phyloP scores from a whole-genome alignment of 2,113 vertebrate species.

The Xiphophorus couchianus region DNA sequence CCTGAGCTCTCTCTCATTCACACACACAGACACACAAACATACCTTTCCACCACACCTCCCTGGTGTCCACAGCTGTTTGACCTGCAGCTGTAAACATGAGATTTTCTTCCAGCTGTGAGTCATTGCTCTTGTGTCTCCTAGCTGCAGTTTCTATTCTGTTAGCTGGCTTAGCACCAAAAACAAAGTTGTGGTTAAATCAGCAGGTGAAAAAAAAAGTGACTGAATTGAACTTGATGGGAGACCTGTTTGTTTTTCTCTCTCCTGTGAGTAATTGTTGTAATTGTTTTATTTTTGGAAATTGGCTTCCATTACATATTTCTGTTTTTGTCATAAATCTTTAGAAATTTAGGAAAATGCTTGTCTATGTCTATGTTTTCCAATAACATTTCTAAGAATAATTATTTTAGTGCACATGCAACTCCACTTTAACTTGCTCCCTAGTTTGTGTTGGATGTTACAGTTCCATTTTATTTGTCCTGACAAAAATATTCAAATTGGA shows the following conservation, averaged over 20 bases:
- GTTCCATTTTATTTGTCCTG: too few species aligned
- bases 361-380: too few species aligned
- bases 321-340: neutral
- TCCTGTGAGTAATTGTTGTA: constrained; percentile 5
- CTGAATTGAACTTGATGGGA: constrained; percentile 1
- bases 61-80: constrained; percentile 13
- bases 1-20: constrained; percentile 9
- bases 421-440: too few species aligned
- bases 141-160: neutral
- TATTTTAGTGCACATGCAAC: too few species aligned
- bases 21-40: neutral
- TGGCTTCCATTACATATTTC: constrained; percentile 25
- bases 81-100: constrained; percentile 30
- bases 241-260: neutral
- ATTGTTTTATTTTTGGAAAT: constrained; percentile 28
- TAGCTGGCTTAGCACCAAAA: neutral
- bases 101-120: constrained; percentile 1
- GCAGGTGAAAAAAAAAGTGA: constrained; percentile 40
- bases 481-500: too few species aligned
- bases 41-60: neutral
- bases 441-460: too few species aligned
- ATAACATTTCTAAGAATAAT: too few species aligned
- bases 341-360: neutral
- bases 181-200: constrained; percentile 2
- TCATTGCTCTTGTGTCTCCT: neutral